Base-by-base conservation (phyloP, 2,797 vertebrate genomes). In the Pampus argenteus region DNA sequence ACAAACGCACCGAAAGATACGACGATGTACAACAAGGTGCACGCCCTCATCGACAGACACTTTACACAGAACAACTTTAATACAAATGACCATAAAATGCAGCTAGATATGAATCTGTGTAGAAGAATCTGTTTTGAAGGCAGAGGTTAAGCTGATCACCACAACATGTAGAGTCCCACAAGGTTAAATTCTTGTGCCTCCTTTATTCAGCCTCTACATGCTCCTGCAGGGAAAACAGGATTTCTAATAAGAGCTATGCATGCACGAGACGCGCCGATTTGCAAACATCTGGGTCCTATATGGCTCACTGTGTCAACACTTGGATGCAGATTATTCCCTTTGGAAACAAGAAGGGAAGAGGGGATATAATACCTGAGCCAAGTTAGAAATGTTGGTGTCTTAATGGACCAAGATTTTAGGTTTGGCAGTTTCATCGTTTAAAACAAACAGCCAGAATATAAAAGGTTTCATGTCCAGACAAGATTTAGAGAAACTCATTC, bases 31-130 rank as follows among this genome's bases (percentile, higher is more conserved):
- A 49, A 50, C 36, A 51, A 62, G 62, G 11, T n/a, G 51, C 20
- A n/a, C 5, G 47, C 6, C 14, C 28, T 49, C 11, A 29, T 15
- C 22, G 11, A 25, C 17, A 34, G 8, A 34, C 31, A 34, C 3
- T 57, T 66, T 9, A 15, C 26, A 50, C 50, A 42, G 18, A 49
- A 31, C 14, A 56, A 64, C 48, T 64, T 65, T 36, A 56, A 1
- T 25, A 22, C 13, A 18, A 48, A 71, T 25, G 26, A 45, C 3
- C 18, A 11, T 23, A 11, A 18, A 38, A 17, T 38, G 56, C 52
- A 47, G 47, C 14, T 45, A 34, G 0, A 47, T 10, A 25, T 11
- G 50, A 38, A n/a, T 10, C 22, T 9, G 17, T 8, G 17, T 6
- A 9, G 4, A 25, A 42, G 17, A 17, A 25, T 50, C 22, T 8